Conservation (phyloP, 1,140 invertebrate genomes). For the Psix sp. region DNA sequence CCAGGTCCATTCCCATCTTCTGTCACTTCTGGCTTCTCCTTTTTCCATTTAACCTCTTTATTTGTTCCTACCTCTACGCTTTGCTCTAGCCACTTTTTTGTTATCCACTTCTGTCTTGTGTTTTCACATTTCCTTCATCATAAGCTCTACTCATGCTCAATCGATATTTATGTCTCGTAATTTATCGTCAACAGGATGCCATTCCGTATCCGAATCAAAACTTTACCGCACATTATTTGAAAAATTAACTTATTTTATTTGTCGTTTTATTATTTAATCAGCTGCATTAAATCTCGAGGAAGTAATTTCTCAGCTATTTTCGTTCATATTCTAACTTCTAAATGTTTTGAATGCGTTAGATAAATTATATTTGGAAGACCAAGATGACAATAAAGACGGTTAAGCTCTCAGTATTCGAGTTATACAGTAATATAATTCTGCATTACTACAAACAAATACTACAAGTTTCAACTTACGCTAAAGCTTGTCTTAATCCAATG, state of each 20-base stretch:
- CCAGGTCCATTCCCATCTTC: conserved; percentile 42
- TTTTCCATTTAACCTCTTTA: conserved; percentile 55
- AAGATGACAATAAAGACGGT: conserved; percentile 29
- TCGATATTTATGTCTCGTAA: conserved; percentile 14
- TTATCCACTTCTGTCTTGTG: conserved; percentile 5
- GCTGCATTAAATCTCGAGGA: too few species aligned
- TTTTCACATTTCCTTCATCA: conserved; percentile 35
- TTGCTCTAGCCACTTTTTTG: conserved; percentile 36
- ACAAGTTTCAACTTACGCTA: conserved; percentile 39
- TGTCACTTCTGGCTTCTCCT: conserved; percentile 50
- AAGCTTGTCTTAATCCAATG: conserved; percentile 42
- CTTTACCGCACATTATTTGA: too few species aligned
- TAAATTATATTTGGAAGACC: conserved; percentile 8
- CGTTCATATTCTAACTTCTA: neutral
- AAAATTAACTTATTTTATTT: too few species aligned
- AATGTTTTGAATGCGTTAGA: conserved; percentile 9
- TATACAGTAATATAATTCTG: conserved; percentile 25
- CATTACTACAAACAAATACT: conserved; percentile 29
- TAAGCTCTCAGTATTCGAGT: conserved; percentile 18
- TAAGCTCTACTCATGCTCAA: conserved; percentile 12
- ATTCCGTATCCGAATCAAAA: too few species aligned
- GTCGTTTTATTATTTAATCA: too few species aligned
- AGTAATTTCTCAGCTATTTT: too few species aligned
- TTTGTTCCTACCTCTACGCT: conserved; percentile 34
- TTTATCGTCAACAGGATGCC: too few species aligned